Evolutionary conservation across 2,888 invertebrate species (phyloP), one percentile per base, ranked within the genome.

Genomic region (Callyntrura guangdongensis): DNA sequence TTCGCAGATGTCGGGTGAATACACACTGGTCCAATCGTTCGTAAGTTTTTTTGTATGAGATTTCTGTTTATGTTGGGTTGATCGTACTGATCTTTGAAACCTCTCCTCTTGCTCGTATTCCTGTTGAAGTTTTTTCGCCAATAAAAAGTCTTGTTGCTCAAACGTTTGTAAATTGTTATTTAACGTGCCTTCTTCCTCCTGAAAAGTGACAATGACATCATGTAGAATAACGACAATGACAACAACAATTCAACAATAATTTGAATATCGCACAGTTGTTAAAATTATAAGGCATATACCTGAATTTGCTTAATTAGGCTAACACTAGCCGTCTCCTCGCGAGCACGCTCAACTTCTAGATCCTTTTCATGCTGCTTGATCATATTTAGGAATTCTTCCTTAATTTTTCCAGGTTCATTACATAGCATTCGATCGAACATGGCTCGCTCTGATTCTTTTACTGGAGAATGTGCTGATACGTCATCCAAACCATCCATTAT

Each of bases 381-480:
- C 95, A 97, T 96, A 93, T 96, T 95, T 95, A 97, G 97, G 96
- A 97, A 97, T 95, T 97, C 97, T 92, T 95, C 95, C 91, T 97
- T 95, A 92, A 97, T 97, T 95, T 97, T 97, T 72, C 97, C 97
- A 85, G 97, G 96, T 88, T 96, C 95, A 0, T 94, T 94, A 94
- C 97, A 96, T 92, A 96, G 93, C 81, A 95, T 94, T 94, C 93
- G 94, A 93, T 91, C 92, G 1, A 64, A 81, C 12, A 22, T 64
- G 8, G 22, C 8, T 53, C 5, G 77, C 14, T 0, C 9, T 36
- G 36, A 36, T 36, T 36, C 36, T 36, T 36, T n/a, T n/a, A n/a
- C 36, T 36, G 36, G 6, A 36, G 36, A 36, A 36, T 36, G 36
- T 36, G 36, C 36, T 36, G 36, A 4, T 36, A 6, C 17, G 47